Evolutionary conservation across 2,113 vertebrate species (phyloP), one percentile per base, ranked within the genome.

Genomic region (Apodemus sylvaticus): DNA sequence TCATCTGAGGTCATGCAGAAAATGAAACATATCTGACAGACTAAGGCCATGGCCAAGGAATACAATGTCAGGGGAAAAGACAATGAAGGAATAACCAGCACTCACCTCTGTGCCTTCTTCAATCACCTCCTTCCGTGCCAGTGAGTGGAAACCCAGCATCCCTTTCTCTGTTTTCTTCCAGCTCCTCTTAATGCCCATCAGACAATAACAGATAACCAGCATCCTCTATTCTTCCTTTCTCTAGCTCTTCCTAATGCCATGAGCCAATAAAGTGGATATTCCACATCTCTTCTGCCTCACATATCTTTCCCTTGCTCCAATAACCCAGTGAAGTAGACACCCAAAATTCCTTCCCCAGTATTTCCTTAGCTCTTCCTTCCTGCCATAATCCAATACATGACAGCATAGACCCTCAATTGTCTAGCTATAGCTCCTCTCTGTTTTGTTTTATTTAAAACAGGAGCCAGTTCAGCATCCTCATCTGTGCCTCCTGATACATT

Each of bases 11-110:
- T 98, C 98, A 98, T 98, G 98, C 98, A 98, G 98, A 98, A 98
- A 99, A 99, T 98, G 98, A 98, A 98, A 98, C 94, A 92, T 97
- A 98, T 98, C 97, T 98, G 97, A 96, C 97, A 98, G 98, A 98
- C 98, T 97, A 98, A 97, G 94, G 88, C 94, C 97, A 62, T 97
- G 98, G 97, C 97, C 0, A 24, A 95, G 98, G 96, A 98, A 98
- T 94, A 96, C 97, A 98, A 97, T 97, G 98, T 98, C 98, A 98
- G 96, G 94, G 96, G 94, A 98, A 98, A 98, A 97, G 97, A 92
- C 96, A 98, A 97, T 79, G 76, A 96, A 31, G 1, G 29, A 3
- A 36, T 14, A 48, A 34, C 29, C 9, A 51, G 42, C 19, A 51
- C 14, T 22, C 29, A 48, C 31, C 42, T 48, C 5, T 48, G 3